Percentiles rank a stretch among this genome's conserved stretches.
Evolutionary conservation across 2,797 vertebrate species (phyloP).

Genomic region (Yasuhikotakia modesta): DNA sequence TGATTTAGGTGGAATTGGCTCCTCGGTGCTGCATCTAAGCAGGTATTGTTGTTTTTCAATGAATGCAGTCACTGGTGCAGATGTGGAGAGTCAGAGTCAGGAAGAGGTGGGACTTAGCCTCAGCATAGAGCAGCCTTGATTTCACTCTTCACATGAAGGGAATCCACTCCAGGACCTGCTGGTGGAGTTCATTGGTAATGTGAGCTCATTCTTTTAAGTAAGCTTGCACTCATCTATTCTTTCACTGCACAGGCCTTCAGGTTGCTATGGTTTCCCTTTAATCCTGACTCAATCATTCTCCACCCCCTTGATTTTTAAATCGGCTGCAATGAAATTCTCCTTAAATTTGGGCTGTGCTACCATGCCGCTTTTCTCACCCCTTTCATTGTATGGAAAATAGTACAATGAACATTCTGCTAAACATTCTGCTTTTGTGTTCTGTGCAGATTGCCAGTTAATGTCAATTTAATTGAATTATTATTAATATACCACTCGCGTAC

Average conservation of each 20-base stretch:
- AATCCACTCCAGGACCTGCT: slow-evolving; percentile 47
- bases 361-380: neutral
- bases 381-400: neutral
- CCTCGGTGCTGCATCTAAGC: neutral
- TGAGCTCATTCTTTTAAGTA: slow-evolving; percentile 67
- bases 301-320: slow-evolving; percentile 47
- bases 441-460: no score
- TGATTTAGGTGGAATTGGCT: neutral
- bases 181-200: slow-evolving; percentile 66
- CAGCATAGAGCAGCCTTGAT: slow-evolving; percentile 48
- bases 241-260: slow-evolving; percentile 59
- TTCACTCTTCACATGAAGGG: slow-evolving; percentile 20
- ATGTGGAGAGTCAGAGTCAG: neutral
- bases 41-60: slow-evolving; percentile 12
- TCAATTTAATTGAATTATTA: no score
- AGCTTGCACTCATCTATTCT: slow-evolving; percentile 63
- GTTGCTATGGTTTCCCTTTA: slow-evolving; percentile 68
- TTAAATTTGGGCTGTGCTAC: neutral
- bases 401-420: neutral
- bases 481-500: no score
- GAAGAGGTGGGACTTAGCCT: slow-evolving; percentile 35
- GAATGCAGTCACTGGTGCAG: neutral
- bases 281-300: slow-evolving; percentile 48
- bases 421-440: neutral
- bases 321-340: slow-evolving; percentile 21